Evolutionary conservation across 2,888 invertebrate species (phyloP), one percentile per base, ranked within the genome.

Genomic region (Trichacis sp.): DNA sequence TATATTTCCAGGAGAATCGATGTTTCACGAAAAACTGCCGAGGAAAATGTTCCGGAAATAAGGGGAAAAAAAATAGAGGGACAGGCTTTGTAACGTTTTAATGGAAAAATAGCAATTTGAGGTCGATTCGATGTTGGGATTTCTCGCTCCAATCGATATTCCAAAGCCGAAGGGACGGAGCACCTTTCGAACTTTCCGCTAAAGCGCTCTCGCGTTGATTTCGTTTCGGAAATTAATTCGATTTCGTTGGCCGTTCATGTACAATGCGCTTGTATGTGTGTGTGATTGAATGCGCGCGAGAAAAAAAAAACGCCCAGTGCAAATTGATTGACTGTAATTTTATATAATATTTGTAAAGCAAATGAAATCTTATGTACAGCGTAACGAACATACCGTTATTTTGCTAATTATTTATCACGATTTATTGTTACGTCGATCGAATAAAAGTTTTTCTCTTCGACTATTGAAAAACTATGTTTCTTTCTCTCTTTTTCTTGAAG

Each of bases 341-440:
- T 81, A 82, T 82, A 81, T 79, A 77, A 81, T 81, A 82, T 83
- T 83, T 81, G 77, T 82, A 82, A 82, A 81, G 77, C 74, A 78
- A 78, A 77, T 72, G 73, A 80, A 80, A 79, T 80, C 78, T 79
- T 80, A 79, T 82, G 80, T 82, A 81, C 80, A 80, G 81, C 74
- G 80, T 79, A 80, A 79, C 80, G 78, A 81, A 77, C 77, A 76
- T 78, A 80, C 74, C 79, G 67, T 67, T 67, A 67, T 67, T 66
- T 67, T 67, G 67, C 67, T 67, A 67, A 67, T 67, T 67, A 67
- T 67, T 67, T 67, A 67, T 67, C 67, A 56, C 59, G 59, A 67
- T 67, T 67, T 48, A 67, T 59, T 60, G 63, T 63, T 36, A 52
- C 60, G 61, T 43, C 60, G 67, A 60, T 67, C 52, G 67, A 68